Base-by-base conservation (phyloP, 1,140 invertebrate species). In the Vanessa atalanta region DNA sequence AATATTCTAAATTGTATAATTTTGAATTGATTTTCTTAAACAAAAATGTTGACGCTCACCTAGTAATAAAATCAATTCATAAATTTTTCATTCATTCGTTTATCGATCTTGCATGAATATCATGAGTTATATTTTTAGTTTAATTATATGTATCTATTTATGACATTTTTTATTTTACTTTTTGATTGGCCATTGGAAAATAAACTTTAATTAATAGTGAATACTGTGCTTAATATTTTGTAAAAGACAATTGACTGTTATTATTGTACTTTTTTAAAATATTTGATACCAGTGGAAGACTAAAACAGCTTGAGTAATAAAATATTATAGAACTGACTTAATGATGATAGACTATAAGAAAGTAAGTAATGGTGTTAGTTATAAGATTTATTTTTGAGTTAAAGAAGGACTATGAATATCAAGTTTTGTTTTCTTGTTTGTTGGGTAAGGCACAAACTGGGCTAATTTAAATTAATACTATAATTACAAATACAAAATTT, bases 261-360 rank as follows among this genome's bases (percentile, higher is more conserved):
- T 60, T 61, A 61, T 57, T 57, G 55, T 61, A 61, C 26, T 61
- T 61, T 61, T 61, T 61, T 23, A 47, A 55, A 48, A 50, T 57
- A 73, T 26, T 66, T 60, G 63, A 64, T 57, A 64, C 47, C 73
- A 70, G 47, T 70, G 51, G 70, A 65, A 75, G 73, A 75, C 67
- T 75, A 70, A 75, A 55, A 48, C 68, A 76, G 64, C 48, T 71
- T 55, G 70, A 71, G 78, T 74, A 66, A 79, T 83, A 82, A 83
- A 79, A 82, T 84, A 79, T 82, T 86, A 86, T 82, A 83, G 85
- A 85, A 88, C 87, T 88, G 87, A 89, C 79, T 87, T 85, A 79
- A 87, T 84, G 81, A 87, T 48, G 23, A 47, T 72, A 91, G 89
- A 79, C 60, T 82, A 65, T 91, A 89, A 88, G 84, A 83, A 83